Percentiles rank a stretch among this genome's conserved stretches.
These are phyloP conservation scores for Odocoileus virginianus DNA, from an alignment of 2,113 vertebrate genomes.

Conservation along the genomic window DNA sequence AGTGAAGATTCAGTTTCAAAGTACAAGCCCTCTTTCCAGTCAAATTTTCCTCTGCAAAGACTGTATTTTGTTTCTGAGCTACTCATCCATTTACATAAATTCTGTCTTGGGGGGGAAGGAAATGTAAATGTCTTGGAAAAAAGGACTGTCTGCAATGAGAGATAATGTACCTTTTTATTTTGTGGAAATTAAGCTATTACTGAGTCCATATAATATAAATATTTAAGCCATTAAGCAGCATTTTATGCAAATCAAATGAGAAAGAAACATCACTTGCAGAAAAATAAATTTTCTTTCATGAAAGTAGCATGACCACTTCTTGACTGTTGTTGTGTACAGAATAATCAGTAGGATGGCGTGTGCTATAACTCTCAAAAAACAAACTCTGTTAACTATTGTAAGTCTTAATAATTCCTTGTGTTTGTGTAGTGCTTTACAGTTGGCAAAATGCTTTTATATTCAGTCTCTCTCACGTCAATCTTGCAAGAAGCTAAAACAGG, in stretches of 20 bases:
- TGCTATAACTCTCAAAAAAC: neutral
- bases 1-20: neutral
- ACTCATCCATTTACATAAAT: neutral
- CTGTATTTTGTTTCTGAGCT: neutral
- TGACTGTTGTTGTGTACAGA: neutral
- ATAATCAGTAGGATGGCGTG: neutral
- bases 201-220: conserved; percentile 31
- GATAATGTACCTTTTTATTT: conserved; percentile 37
- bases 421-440: neutral
- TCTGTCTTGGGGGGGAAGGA: neutral
- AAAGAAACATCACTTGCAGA: neutral
- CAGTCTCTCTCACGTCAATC: neutral
- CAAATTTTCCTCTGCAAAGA: neutral
- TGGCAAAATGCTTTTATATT: neutral
- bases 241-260: conserved; percentile 46
- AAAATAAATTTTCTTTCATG: neutral
- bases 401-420: neutral
- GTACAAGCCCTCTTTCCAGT: neutral
- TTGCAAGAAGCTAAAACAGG: neutral
- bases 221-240: conserved; percentile 12
- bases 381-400: neutral
- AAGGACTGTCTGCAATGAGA: neutral
- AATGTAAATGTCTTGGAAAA: conserved; percentile 40
- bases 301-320: neutral
- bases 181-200: conserved; percentile 37